Evolutionary conservation across 2,888 invertebrate genomes (phyloP), one percentile per base, ranked within the genome.

Genomic region (Agriopis aurantiaria): DNA sequence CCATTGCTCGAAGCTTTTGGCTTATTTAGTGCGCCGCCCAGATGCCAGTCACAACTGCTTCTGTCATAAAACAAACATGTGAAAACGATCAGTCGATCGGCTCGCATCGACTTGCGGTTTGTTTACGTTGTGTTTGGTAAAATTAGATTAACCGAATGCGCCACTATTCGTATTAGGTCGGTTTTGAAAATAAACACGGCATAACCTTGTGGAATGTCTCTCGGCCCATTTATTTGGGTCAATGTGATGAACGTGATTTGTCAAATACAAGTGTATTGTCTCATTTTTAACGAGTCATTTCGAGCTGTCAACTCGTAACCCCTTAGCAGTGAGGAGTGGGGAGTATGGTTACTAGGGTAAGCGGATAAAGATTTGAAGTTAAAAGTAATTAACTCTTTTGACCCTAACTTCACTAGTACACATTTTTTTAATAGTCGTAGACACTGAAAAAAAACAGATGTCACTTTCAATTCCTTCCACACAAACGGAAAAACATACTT

Each of bases 61-160:
- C 80, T 85, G 86, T 85, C 86, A 84, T 88, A 85, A 85, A 86
- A 82, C 81, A 84, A 85, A 85, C 87, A 88, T 84, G 80, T 88
- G 86, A 85, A 83, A 86, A 86, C 82, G 82, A 85, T 87, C 84
- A 77, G 83, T 64, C 74, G 65, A 75, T 85, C 82, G 82, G 81
- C 80, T 81, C 80, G 87, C 85, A 83, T 85, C 87, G 86, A 82
- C 85, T 86, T 85, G 86, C 82, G 83, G 87, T 92, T 93, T 94
- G 93, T 94, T 94, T 93, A 93, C 91, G 88, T 92, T 92, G 85
- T 87, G 88, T 86, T 87, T 87, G 89, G 84, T 92, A 92, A 90
- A 92, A 86, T 91, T 92, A 93, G 92, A 90, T 83, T 86, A 86
- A 86, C 88, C 84, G 88, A 86, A 90, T 89, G 86, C 87, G 88